A percentile compares a stretch with the other conserved stretches of the same genome.
Conservation (phyloP, 1,140 invertebrate species). For the Hyphantria cunea region DNA sequence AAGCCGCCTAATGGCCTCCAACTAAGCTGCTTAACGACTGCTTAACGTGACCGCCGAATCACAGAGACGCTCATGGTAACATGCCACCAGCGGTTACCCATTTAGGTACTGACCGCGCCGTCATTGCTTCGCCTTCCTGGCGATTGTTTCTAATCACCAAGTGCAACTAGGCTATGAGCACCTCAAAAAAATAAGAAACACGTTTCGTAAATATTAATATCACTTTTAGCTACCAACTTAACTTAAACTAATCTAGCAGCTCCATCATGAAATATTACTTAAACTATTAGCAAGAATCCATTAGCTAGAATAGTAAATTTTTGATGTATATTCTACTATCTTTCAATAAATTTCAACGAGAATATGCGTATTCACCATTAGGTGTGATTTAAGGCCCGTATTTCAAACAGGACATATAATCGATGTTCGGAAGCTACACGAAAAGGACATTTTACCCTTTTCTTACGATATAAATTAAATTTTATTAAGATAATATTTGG, state of each 20-base stretch:
- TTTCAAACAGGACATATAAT: slow-evolving; percentile 55
- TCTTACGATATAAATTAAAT: slow-evolving; percentile 28
- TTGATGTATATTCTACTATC: slow-evolving; percentile 54
- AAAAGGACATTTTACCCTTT: slow-evolving; percentile 30
- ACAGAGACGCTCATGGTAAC: too few species aligned
- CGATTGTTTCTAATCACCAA: too few species aligned
- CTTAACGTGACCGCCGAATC: too few species aligned
- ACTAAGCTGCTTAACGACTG: too few species aligned
- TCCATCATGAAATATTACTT: slow-evolving; percentile 28
- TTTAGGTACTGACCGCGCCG: too few species aligned
- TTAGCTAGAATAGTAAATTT: slow-evolving; percentile 37
- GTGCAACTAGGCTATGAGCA: too few species aligned
- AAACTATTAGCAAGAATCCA: slow-evolving; percentile 30
- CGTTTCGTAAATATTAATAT: too few species aligned
- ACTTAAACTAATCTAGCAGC: slow-evolving; percentile 20
- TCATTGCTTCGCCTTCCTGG: too few species aligned
- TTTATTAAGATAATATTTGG: slow-evolving; percentile 1
- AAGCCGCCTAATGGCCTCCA: too few species aligned
- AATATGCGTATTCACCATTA: slow-evolving; percentile 66
- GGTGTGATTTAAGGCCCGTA: slow-evolving; percentile 60
- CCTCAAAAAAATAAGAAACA: too few species aligned
- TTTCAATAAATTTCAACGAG: slow-evolving; percentile 58
- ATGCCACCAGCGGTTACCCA: too few species aligned
- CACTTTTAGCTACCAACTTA: too few species aligned
- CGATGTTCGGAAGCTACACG: slow-evolving; percentile 47